Evolutionary conservation across 1,140 invertebrate genomes (phyloP), one percentile per base, ranked within the genome.

Genomic region (Zophobas morio): DNA sequence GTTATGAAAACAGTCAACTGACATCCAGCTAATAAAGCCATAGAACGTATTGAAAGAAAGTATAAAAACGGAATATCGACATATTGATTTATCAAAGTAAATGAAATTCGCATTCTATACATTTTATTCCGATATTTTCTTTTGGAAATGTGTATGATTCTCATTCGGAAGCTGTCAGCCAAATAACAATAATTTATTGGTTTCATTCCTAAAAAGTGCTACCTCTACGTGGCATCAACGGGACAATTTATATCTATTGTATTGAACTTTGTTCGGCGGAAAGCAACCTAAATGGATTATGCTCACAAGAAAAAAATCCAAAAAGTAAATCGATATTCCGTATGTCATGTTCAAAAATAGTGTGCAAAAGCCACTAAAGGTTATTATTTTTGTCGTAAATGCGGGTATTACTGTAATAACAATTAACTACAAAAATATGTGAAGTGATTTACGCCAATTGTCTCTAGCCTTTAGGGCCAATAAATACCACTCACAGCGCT

Each of bases 11-110:
- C 60, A 66, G 40, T 66, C n/a, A 42, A 66, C 60, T 66, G 60
- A 66, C 60, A 66, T 66, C 42, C 60, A 66, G 60, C 60, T 66
- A 66, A 66, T 66, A 66, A 66, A 66, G 60, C 60, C 37, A 66
- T 66, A 42, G 40, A 66, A 39, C 42, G 60, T 32, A 66, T 66
- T 66, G 60, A 66, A 66, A 66, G 60, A 66, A 66, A 66, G 60
- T 66, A 66, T 66, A 66, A 66, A 51, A 66, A 66, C 60, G 33
- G 60, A 33, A 66, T 66, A 66, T 66, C 60, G 60, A 66, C 60
- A 66, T 66, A 66, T 66, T 66, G 60, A 66, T 66, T 66, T 66
- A 66, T 66, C 60, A 66, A 66, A 60, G 37, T 40, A 66, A 66
- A 66, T 66, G 60, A 66, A 66, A 66, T 66, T 66, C 60, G 60